Evolutionary conservation across 2,113 vertebrate species (phyloP), one percentile per base, ranked within the genome.

Genomic region (Equus quagga): DNA sequence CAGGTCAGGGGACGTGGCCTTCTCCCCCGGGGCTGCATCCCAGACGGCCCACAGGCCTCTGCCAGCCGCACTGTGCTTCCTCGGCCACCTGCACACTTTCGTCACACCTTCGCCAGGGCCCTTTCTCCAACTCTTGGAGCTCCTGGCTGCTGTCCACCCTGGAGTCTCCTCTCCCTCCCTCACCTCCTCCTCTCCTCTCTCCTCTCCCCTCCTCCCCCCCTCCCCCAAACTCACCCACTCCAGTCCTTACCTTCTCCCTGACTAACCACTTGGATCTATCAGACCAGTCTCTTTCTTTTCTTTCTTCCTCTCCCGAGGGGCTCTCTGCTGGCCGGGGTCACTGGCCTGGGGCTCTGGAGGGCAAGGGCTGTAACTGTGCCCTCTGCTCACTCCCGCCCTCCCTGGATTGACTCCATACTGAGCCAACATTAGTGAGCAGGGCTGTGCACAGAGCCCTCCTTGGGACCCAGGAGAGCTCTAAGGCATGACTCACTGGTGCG

Each of bases 401-500:
- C 54, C 26, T 4, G 0, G 1, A 0, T 0, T 49, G 62, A 49
- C 51, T 65, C 64, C 60, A 49, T 33, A 3, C 70, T 70, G 75
- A 36, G 17, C 19, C 0, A 12, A 62, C 24, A 6, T 58, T 3
- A 14, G 17, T 21, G 86, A 56, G 65, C 18, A 3, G 2, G 0
- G 33, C 60, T 41, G 19, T n/a, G 51, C 23, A 12, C 44, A 28
- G 31, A 15, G 28, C 14, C 70, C 13, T 24, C 76, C 56, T 67
- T 31, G 19, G 44, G 41, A 31, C 26, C 44, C 31, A 11, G 2
- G 6, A 3, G 36, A 23, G 7, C 2, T 26, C 17, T 5, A 5
- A 6, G 13, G 36, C 36, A 41, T 41, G 65, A 12, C 79, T 24
- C 9, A 0, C 0, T 2, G 4, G 1, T 12, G 2, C 28, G 2